A percentile compares a stretch with the other conserved stretches of the same genome.
Evolutionary conservation across 2,797 vertebrate species (phyloP).

Genomic region (Oreochromis grahami): DNA sequence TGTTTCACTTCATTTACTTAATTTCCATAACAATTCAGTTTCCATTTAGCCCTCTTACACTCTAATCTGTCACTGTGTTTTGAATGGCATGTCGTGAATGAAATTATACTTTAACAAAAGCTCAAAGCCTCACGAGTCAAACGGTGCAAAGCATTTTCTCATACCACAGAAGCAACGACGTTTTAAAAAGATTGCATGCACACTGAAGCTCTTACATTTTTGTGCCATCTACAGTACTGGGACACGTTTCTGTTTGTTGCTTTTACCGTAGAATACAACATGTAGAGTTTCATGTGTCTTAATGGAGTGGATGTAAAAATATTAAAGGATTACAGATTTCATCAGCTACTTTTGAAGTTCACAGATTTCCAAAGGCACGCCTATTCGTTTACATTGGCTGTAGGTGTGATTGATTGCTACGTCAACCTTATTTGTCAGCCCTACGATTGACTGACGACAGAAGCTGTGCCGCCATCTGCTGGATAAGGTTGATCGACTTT

Average conservation of each 20-base stretch:
- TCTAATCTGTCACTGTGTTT: neutral
- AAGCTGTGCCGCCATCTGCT: neutral
- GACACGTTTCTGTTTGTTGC: neutral
- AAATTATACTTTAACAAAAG: neutral
- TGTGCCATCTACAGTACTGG: neutral
- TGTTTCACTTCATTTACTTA: neutral
- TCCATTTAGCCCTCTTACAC: neutral
- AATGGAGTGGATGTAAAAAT: neutral
- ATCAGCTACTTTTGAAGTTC: neutral
- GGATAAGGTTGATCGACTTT: neutral
- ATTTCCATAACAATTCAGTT: neutral
- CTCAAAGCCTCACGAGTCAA: neutral
- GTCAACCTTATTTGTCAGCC: accelerated
- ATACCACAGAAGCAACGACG: neutral
- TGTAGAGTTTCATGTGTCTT: neutral
- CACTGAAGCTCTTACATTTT: neutral
- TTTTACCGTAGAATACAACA: neutral
- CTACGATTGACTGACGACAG: neutral
- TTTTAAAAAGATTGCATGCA: neutral
- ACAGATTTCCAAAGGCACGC: neutral
- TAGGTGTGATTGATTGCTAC: neutral
- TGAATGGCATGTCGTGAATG: neutral
- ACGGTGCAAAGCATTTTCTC: neutral
- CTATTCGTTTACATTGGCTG: neutral
- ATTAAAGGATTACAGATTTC: neutral